Conservation (phyloP, 1,140 invertebrate genomes). For the Drosophila malerkotliana region DNA sequence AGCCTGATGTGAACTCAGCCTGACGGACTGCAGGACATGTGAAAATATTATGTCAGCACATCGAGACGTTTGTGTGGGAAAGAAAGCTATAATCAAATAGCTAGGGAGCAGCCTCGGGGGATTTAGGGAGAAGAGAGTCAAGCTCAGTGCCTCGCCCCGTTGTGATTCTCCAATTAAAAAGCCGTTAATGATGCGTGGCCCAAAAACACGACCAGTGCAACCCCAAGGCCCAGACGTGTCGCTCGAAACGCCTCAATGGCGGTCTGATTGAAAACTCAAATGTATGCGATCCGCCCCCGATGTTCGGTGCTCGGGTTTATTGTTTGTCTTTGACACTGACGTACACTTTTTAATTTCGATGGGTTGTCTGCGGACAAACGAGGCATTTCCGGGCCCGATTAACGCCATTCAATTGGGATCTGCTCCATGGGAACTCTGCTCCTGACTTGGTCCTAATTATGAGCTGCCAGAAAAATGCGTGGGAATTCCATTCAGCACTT, state of each 20-base stretch:
- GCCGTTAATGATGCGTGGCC: constrained; percentile 69
- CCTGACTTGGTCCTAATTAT: constrained; percentile 54
- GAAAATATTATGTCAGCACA: constrained; percentile 47
- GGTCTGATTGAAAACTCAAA: constrained; percentile 75
- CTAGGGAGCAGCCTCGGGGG: background rate
- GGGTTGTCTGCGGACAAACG: constrained; percentile 61
- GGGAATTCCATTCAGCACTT: constrained; percentile 46
- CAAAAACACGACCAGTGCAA: constrained; percentile 23
- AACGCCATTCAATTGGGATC: constrained; percentile 29
- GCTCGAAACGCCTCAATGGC: constrained; percentile 70
- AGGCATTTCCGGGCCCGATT: constrained; percentile 71
- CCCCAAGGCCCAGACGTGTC: constrained; percentile 58
- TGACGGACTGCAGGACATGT: constrained; percentile 8
- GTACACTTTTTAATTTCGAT: constrained; percentile 60
- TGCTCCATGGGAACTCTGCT: constrained; percentile 11
- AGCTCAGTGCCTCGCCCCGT: constrained; percentile 6
- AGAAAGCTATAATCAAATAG: constrained; percentile 37
- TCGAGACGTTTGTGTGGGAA: constrained; percentile 61
- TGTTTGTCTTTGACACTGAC: constrained; percentile 61
- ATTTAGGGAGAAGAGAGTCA: background rate
- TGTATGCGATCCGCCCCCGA: constrained; percentile 40
- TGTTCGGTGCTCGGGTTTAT: constrained; percentile 42
- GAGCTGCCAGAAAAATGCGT: constrained; percentile 64
- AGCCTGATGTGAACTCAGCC: constrained; percentile 19
- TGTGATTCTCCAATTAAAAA: constrained; percentile 53